A percentile compares a stretch with the other conserved stretches of the same genome.
Conservation (phyloP, 2,113 vertebrate genomes). For the Hyperopisus bebe region DNA sequence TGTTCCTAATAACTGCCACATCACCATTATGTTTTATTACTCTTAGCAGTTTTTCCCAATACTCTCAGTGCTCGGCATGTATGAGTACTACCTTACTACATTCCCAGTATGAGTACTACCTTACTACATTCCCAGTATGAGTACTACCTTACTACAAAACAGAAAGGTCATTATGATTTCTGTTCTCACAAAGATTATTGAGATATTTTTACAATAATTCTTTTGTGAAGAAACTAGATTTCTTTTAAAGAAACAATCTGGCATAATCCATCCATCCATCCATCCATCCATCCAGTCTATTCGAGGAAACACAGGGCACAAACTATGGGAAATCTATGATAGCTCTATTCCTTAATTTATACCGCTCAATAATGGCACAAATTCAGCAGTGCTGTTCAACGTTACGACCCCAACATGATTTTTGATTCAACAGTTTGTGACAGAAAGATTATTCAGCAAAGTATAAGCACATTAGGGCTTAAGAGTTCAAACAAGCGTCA, state of each 20-base stretch:
- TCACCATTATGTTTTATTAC: not conserved
- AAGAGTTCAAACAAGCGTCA: slow-evolving; percentile 16
- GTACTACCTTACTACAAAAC: not conserved
- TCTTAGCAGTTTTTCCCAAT: not conserved
- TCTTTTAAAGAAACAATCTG: not conserved
- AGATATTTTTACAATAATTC: not conserved
- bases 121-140: not conserved
- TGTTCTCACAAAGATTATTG: not conserved
- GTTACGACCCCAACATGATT: slow-evolving; percentile 30
- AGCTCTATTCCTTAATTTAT: not conserved
- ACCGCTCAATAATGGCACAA: not conserved
- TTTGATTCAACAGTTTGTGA: slow-evolving; percentile 17
- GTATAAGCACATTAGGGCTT: slow-evolving; percentile 53
- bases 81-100: not conserved
- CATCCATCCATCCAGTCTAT: not conserved
- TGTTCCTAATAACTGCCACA: not conserved
- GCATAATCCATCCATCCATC: not conserved
- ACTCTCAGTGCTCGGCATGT: not conserved
- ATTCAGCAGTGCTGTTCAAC: not conserved
- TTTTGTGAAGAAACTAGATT: not conserved
- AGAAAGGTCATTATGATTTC: not conserved
- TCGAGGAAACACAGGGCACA: not conserved
- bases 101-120: not conserved
- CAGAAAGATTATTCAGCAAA: slow-evolving; percentile 44
- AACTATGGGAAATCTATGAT: not conserved